Evolutionary conservation across 2,797 vertebrate species (phyloP).

Genomic region (Octomys mimax): DNA sequence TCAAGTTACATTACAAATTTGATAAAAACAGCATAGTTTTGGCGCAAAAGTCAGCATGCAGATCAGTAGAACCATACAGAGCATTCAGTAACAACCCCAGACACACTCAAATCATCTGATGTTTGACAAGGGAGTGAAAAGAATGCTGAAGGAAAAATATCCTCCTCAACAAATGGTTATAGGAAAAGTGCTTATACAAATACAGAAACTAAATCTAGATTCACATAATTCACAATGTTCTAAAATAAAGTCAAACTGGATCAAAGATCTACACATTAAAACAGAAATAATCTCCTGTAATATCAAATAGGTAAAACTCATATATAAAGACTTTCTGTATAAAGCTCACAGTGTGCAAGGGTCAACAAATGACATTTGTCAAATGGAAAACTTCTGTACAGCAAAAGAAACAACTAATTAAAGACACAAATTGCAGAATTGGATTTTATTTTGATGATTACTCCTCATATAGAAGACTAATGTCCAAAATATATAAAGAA

Average conservation of each 20-base stretch:
- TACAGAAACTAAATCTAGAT: background rate
- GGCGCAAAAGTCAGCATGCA: background rate
- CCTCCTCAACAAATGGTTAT: background rate
- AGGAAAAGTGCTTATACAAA: background rate
- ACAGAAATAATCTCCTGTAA: background rate
- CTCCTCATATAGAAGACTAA: background rate
- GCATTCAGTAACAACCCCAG: background rate
- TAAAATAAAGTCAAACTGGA: no score
- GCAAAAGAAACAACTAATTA: background rate
- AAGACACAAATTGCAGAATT: background rate
- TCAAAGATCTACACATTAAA: background rate
- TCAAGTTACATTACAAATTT: background rate
- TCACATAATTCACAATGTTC: background rate
- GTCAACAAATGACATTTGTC: background rate
- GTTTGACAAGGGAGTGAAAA: background rate
- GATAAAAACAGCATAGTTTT: background rate
- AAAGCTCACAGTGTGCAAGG: background rate
- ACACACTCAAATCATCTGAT: background rate
- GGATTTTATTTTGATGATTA: background rate
- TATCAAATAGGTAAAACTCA: background rate
- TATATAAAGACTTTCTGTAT: background rate
- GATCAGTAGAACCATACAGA: background rate
- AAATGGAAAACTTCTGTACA: background rate
- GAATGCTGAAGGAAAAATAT: background rate
- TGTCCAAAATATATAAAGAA: background rate